A percentile compares a stretch with the other conserved stretches of the same genome.
Conservation (phyloP, 2,113 vertebrate species). For the Myrmecobius fasciatus region DNA sequence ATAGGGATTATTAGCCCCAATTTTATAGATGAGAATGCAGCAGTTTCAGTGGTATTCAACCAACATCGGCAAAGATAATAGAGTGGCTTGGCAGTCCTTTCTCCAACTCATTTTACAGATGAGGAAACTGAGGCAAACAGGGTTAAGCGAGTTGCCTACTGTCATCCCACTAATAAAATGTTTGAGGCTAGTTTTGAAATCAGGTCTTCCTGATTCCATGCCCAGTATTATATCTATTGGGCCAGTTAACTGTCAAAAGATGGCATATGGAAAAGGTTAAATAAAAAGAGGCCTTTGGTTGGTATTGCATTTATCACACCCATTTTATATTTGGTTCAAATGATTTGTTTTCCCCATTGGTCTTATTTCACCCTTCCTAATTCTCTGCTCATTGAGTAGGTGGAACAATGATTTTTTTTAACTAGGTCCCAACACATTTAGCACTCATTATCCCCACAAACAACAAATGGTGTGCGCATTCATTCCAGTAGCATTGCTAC, state of each 20-base stretch:
- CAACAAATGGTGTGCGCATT: not conserved
- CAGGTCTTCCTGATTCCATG: not conserved
- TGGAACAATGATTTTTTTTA: not conserved
- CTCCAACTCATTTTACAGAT: not conserved
- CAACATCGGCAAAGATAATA: not conserved
- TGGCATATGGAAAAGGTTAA: not conserved
- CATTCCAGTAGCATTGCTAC: too few relatives aligned
- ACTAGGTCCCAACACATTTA: not conserved
- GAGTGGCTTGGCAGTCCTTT: not conserved
- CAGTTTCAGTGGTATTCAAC: too few relatives aligned
- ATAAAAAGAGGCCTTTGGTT: not conserved
- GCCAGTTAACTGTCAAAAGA: not conserved
- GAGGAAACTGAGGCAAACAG: not conserved
- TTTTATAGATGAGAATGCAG: not conserved
- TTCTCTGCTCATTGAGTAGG: not conserved
- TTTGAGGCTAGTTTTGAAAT: not conserved
- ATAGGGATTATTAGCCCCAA: not conserved
- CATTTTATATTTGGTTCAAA: not conserved
- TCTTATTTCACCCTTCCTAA: not conserved
- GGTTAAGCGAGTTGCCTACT: not conserved
- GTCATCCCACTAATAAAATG: not conserved
- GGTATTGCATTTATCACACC: not conserved
- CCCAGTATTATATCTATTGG: not conserved
- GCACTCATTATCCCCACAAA: not conserved
- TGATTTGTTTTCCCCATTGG: not conserved